Base-by-base conservation (phyloP, 2,113 vertebrate species). In the Anarrhichthys ocellatus region DNA sequence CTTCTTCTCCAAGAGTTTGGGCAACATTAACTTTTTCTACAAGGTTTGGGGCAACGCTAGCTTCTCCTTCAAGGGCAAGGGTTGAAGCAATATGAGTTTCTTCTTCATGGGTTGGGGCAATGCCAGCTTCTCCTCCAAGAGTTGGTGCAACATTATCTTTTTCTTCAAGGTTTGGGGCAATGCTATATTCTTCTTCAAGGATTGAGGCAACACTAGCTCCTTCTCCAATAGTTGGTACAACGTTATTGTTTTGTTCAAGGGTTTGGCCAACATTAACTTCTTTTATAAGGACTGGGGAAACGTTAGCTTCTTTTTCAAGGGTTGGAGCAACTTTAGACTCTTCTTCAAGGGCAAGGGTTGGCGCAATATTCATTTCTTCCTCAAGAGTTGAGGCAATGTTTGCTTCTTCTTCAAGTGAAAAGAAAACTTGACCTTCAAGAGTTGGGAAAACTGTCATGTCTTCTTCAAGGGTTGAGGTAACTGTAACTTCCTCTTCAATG, bases 381-480 rank as follows among this genome's bases (percentile, higher is more conserved):
- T 69, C 44, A 63, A 36, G 9, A 18, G 29, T 36, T 61, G 70
- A 65, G 9, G 54, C 2, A 64, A 42, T 3, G 4, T 10, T 14
- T 34, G 22, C 56, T 24, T 76, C 67, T 40, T 80, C 18, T 73
- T 64, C 77, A 2, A 18, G 7, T 29, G 63, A 64, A 50, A 82
- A 14, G 0, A 59, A 84, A 52, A 52, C 54, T 9, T 75, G 29
- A 22, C 18, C 78, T 50, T 4, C 54, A 71, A 83, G 24, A 24
- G 34, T 70, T 56, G 52, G 32, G 17, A 15, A 27, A 81, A 68
- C 38, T n/a, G 61, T 64, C 11, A 50, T 9, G 29, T 80, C 50
- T 5, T 78, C 73, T 52, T 78, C 32, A 38, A 64, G 11, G 1
- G 71, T 20, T 44, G 65, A 58, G 15, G 56, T 36, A 44, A 77